Conservation (phyloP, 2,113 vertebrate genomes). For the Meleagris gallopavo region DNA sequence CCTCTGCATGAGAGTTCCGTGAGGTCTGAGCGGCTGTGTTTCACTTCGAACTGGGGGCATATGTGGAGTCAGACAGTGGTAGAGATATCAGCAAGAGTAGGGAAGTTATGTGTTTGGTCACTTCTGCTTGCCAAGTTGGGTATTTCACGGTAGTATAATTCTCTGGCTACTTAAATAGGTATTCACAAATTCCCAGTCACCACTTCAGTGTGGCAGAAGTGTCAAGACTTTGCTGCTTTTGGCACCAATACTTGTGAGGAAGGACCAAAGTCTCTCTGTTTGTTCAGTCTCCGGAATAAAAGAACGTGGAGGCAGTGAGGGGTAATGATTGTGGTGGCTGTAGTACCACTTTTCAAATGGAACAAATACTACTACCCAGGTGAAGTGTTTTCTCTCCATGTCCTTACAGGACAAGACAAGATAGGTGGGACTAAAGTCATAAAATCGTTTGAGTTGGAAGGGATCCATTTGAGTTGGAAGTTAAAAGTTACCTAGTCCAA, state of each 20-base stretch:
- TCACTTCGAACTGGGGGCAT: not conserved
- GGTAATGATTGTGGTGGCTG: not conserved
- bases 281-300: not conserved
- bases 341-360: not conserved
- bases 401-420: not conserved
- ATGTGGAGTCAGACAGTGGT: not conserved
- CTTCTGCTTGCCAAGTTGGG: not conserved
- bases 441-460: too few relatives aligned
- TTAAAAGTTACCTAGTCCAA: too few relatives aligned
- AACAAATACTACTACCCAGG: not conserved
- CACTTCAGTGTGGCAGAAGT: not conserved
- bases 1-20: constrained; percentile 5
- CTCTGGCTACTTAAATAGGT: not conserved
- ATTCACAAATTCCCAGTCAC: not conserved
- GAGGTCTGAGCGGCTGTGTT: not conserved
- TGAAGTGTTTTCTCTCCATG: not conserved
- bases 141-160: not conserved
- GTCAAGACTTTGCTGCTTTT: constrained; percentile 31
- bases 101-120: not conserved
- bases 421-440: not conserved
- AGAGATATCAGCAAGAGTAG: not conserved
- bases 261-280: not conserved
- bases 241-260: not conserved
- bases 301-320: not conserved
- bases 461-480: too few relatives aligned